A percentile compares a stretch with the other conserved stretches of the same genome.
Conservation (phyloP, 2,113 vertebrate genomes). For the Litocranius walleri region DNA sequence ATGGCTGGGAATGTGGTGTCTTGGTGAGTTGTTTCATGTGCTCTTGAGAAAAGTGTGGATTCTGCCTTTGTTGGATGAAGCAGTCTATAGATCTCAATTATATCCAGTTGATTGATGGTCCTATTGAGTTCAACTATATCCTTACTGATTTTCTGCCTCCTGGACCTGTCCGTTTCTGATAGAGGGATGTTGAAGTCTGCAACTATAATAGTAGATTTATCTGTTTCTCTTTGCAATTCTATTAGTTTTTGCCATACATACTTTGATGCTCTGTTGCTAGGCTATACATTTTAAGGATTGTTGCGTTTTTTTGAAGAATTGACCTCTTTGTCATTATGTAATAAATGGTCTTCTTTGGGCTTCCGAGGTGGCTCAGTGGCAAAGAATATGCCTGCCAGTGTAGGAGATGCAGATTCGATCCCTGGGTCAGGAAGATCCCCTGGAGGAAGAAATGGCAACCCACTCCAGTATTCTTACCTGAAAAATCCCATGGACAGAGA, state of each 20-base stretch:
- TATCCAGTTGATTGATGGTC: background rate
- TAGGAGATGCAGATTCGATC: background rate
- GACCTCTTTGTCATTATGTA: background rate
- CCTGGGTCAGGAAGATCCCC: background rate
- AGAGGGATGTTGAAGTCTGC: background rate
- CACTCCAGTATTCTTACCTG: background rate
- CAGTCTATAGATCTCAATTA: background rate
- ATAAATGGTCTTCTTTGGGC: background rate
- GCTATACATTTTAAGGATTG: background rate
- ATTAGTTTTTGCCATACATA: background rate
- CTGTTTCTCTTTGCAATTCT: background rate
- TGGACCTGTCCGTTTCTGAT: background rate
- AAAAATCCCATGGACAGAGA: background rate
- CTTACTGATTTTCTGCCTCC: background rate
- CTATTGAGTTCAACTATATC: background rate
- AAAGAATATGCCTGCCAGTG: background rate
- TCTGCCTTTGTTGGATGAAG: background rate
- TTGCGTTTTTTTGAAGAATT: background rate
- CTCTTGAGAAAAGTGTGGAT: background rate
- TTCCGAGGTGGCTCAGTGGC: background rate
- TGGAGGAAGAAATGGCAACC: background rate
- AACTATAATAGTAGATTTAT: background rate
- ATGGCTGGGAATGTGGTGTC: background rate
- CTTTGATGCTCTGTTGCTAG: background rate
- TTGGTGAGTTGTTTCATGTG: background rate